Conservation (phyloP, 1,140 invertebrate genomes). For the Cherax quadricarinatus region DNA sequence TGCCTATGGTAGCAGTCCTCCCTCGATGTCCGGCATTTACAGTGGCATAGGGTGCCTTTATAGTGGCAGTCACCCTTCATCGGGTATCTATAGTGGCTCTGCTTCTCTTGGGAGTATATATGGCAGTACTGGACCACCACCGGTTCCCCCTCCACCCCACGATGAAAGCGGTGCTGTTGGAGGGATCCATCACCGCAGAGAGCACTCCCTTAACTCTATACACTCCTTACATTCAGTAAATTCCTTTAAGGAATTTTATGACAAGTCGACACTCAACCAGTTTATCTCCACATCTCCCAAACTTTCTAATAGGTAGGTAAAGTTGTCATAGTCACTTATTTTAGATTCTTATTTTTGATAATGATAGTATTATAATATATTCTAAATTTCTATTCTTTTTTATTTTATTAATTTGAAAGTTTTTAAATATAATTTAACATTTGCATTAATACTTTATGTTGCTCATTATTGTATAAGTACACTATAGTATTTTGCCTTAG, state of each 20-base stretch:
- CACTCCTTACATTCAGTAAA: slow-evolving; percentile 71
- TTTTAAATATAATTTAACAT: too few species aligned
- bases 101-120: slow-evolving; percentile 71
- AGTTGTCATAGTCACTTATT: background rate
- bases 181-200: slow-evolving; percentile 60
- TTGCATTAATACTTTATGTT: too few species aligned
- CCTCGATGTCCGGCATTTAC: slow-evolving; percentile 51
- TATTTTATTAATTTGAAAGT: too few species aligned
- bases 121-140: slow-evolving; percentile 60
- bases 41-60: slow-evolving; percentile 62
- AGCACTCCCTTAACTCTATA: slow-evolving; percentile 69
- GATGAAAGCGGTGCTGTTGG: slow-evolving; percentile 61
- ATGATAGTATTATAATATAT: background rate
- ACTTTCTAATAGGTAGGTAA: slow-evolving; percentile 67
- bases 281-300: slow-evolving; percentile 71
- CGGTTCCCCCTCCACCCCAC: slow-evolving; percentile 57
- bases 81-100: slow-evolving; percentile 70
- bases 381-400: too few species aligned
- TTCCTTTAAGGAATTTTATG: slow-evolving; percentile 69
- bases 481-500: too few species aligned
- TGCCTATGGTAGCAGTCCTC: slow-evolving; percentile 62
- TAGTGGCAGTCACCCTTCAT: slow-evolving; percentile 69
- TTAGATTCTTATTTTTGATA: background rate
- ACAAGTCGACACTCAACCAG: slow-evolving; percentile 65
- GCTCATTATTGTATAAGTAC: too few species aligned